These are phyloP conservation scores for Steinernema scapterisci DNA, from an alignment of 2,888 invertebrate species.

Conservation along the genomic window DNA sequence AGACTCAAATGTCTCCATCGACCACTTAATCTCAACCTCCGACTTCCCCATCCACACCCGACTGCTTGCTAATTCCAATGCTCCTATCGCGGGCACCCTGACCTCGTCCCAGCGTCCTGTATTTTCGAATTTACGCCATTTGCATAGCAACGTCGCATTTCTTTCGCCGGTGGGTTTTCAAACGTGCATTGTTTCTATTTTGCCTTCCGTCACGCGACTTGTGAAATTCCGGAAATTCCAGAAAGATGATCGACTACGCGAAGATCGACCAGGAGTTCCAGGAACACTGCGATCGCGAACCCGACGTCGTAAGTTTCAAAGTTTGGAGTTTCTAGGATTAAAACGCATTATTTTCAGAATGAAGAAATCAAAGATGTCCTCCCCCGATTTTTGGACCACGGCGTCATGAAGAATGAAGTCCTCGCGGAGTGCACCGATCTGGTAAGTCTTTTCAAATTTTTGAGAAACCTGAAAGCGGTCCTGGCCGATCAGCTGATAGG, in stretches of 20 bases:
- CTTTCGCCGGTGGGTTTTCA: too few relatives aligned
- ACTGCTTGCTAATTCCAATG: too few relatives aligned
- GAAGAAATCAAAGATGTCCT: background rate
- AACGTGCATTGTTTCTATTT: background rate
- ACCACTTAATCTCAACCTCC: too few relatives aligned
- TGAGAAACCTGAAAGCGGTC: too few relatives aligned
- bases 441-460: background rate
- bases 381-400: background rate
- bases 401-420: background rate
- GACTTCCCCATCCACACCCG: too few relatives aligned
- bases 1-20: too few relatives aligned
- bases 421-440: background rate
- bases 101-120: background rate
- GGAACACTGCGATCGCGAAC: background rate
- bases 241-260: constrained; percentile 3
- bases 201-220: background rate
- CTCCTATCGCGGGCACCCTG: background rate
- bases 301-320: background rate
- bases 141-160: too few relatives aligned
- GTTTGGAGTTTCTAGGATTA: background rate
- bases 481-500: too few relatives aligned
- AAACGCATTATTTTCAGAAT: background rate
- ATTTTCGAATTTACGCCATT: background rate
- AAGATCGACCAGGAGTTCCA: constrained; percentile 5
- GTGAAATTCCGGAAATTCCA: background rate